These are phyloP conservation scores for Caenorhabditis becei DNA, from an alignment of 2,888 invertebrate genomes.

Conservation along the genomic window DNA sequence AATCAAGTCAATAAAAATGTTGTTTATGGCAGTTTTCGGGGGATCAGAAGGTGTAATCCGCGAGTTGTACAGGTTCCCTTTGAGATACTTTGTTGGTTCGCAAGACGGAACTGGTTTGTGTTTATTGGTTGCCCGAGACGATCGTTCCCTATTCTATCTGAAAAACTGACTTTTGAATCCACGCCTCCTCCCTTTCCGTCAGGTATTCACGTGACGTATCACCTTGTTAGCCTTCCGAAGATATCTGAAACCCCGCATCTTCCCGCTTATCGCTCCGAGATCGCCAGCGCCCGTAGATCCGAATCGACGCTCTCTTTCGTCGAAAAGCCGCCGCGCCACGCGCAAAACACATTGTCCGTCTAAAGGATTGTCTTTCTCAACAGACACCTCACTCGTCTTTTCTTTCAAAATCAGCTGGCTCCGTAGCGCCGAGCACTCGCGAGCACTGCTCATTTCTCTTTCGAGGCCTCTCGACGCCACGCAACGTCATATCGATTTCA, in stretches of 20 bases:
- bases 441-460: conserved; percentile 6
- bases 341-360: conserved; percentile 28
- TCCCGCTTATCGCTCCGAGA: conserved; percentile 27
- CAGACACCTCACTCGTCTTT: conserved; percentile 16
- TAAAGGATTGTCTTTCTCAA: conserved; percentile 18
- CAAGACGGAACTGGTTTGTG: conserved; percentile 18
- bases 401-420: conserved; percentile 34
- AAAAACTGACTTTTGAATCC: conserved; percentile 5
- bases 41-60: background rate
- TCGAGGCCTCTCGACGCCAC: background rate
- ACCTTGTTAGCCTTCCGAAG: conserved; percentile 6
- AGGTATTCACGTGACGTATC: conserved; percentile 16
- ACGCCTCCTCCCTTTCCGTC: background rate
- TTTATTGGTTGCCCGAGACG: conserved; percentile 28
- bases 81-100: conserved; percentile 18
- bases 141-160: conserved; percentile 1
- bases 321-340: conserved; percentile 22
- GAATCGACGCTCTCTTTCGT: conserved; percentile 12
- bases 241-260: conserved; percentile 19
- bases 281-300: conserved; percentile 19
- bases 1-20: conserved; percentile 27
- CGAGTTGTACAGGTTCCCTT: conserved; percentile 28
- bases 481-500: conserved; percentile 15
- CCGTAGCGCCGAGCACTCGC: background rate
- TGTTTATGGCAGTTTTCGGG: background rate